These are phyloP conservation scores for Epinotia brunnichana DNA, from an alignment of 2,888 invertebrate genomes.

Conservation along the genomic window DNA sequence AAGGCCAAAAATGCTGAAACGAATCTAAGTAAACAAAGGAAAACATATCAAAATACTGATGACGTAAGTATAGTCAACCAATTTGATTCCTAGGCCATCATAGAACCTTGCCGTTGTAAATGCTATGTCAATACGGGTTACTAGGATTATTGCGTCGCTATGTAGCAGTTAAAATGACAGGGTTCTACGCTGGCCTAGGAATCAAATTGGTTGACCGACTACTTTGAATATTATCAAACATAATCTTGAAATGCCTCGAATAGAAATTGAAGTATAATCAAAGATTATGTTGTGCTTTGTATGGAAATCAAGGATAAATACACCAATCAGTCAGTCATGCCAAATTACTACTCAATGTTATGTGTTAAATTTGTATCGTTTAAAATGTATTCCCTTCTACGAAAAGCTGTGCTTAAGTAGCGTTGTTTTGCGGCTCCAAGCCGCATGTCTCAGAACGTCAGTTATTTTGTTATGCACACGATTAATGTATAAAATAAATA, in stretches of 20 bases:
- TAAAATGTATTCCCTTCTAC: constrained; percentile 12
- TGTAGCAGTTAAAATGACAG: too few relatives aligned
- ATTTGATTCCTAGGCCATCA: too few relatives aligned
- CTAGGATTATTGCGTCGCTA: too few relatives aligned
- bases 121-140: too few relatives aligned
- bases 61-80: too few relatives aligned
- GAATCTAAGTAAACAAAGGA: not conserved
- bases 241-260: too few relatives aligned
- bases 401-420: constrained; percentile 28
- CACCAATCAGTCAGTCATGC: not conserved
- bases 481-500: constrained; percentile 46
- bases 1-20: not conserved
- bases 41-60: not conserved
- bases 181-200: too few relatives aligned
- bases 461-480: constrained; percentile 45
- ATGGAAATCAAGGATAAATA: too few relatives aligned
- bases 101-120: too few relatives aligned
- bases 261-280: too few relatives aligned
- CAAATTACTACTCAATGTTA: not conserved
- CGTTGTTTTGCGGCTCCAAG: not conserved
- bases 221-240: not conserved
- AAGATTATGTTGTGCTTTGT: too few relatives aligned
- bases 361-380: constrained; percentile 2
- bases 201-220: too few relatives aligned
- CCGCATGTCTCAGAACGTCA: constrained; percentile 8